Percentiles rank a stretch among this genome's conserved stretches.
phyloP scores from a whole-genome alignment of 2,113 vertebrate species.

The Carassius gibelio region DNA sequence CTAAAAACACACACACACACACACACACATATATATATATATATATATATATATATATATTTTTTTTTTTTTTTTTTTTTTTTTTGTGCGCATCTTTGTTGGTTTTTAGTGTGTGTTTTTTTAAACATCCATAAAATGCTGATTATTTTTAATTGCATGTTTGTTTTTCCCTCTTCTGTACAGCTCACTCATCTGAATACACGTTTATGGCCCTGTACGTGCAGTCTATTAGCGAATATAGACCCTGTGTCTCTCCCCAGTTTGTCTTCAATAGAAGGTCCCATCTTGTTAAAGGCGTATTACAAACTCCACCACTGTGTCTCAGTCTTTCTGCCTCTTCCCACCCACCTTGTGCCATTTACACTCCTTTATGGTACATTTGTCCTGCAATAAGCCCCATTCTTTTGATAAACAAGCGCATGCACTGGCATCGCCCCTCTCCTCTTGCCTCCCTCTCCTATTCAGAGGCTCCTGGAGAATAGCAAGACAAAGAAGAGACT shows the following conservation, averaged over 20 bases:
- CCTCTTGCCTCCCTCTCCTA: conserved; percentile 44
- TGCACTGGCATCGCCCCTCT: conserved; percentile 56
- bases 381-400: conserved; percentile 61
- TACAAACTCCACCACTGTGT: conserved; percentile 46
- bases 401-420: conserved; percentile 67
- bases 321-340: conserved; percentile 33
- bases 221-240: conserved; percentile 50
- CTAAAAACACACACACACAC: not conserved
- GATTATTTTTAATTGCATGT: conserved; percentile 32
- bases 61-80: no score
- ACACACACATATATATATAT: no score
- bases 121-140: conserved; percentile 12
- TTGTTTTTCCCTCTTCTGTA: conserved; percentile 36
- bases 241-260: conserved; percentile 9
- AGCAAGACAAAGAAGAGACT: conserved; percentile 75
- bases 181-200: conserved; percentile 21
- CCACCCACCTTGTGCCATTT: conserved; percentile 50
- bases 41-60: no score
- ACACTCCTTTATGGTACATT: conserved; percentile 56
- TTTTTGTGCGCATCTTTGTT: not conserved
- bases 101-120: conserved; percentile 27
- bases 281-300: conserved; percentile 54
- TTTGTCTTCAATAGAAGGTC: conserved; percentile 41
- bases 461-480: conserved; percentile 62
- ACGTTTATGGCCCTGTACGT: conserved; percentile 39